Conservation (phyloP, 2,113 vertebrate species). For the Nycticryphes semicollaris region DNA sequence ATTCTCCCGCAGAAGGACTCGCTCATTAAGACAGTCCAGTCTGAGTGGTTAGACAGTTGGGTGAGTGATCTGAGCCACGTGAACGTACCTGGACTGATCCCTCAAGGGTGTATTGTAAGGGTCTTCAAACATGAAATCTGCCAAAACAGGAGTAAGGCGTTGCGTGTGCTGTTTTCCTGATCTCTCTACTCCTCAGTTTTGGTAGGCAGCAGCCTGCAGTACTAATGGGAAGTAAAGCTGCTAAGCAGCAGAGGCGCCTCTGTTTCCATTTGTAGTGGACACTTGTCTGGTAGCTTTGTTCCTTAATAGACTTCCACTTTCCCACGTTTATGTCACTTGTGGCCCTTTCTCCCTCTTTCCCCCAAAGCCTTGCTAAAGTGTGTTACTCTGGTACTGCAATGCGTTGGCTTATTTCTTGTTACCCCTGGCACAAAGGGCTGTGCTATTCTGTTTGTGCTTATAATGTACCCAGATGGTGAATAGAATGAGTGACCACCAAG, state of each 20-base stretch:
- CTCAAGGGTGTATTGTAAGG: background rate
- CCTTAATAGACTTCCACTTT: slow-evolving; percentile 4
- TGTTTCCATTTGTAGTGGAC: background rate
- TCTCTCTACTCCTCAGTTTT: background rate
- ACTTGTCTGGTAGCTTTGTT: background rate
- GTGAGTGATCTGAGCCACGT: background rate
- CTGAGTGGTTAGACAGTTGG: background rate
- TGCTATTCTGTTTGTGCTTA: slow-evolving; percentile 56
- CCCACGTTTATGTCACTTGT: background rate
- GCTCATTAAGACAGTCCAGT: background rate
- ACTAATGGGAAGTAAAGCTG: background rate
- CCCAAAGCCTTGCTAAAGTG: background rate
- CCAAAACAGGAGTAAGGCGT: background rate
- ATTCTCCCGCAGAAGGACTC: background rate
- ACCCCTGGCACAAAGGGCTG: slow-evolving; percentile 8
- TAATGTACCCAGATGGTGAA: slow-evolving; percentile 37
- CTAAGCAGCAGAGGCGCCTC: background rate
- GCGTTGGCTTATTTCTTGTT: background rate
- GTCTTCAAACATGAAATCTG: background rate
- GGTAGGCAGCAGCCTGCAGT: background rate
- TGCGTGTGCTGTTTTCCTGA: background rate
- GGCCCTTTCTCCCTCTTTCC: background rate
- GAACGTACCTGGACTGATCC: background rate
- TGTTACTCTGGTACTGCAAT: background rate
- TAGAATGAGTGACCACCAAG: slow-evolving; percentile 62